Evolutionary conservation across 2,797 vertebrate species (phyloP).

Genomic region (Tenualosa thibaudeaui): DNA sequence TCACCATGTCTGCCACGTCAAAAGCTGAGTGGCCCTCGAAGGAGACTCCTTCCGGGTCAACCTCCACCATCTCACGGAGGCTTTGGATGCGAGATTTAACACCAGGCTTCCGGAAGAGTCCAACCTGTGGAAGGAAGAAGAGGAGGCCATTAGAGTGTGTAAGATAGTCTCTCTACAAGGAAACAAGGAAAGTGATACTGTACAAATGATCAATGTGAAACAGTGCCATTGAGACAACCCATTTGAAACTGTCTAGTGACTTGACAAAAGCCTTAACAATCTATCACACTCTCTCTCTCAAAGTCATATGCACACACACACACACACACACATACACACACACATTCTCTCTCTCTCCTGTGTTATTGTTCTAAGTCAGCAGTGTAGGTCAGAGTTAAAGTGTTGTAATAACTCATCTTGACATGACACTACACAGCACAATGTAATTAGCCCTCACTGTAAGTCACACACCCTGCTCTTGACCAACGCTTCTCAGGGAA

Average conservation of each 20-base stretch:
- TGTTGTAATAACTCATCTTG: constrained; percentile 1
- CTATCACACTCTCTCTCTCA: not conserved
- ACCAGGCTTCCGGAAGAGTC: constrained; percentile 86
- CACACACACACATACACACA: constrained; percentile 5
- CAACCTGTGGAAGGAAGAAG: constrained; percentile 69
- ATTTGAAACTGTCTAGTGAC: not conserved
- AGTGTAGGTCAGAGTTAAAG: not conserved
- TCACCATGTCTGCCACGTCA: constrained; percentile 89
- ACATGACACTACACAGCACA: not conserved
- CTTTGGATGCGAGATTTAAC: constrained; percentile 86
- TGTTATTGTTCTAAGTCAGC: not conserved
- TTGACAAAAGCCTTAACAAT: not conserved
- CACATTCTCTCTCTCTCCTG: not conserved
- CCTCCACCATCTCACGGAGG: constrained; percentile 85
- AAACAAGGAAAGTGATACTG: not conserved
- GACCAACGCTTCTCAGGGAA: not conserved
- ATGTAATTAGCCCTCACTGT: not conserved
- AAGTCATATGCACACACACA: not conserved
- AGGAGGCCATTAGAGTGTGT: not conserved
- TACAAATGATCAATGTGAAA: not conserved
- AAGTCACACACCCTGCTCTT: not conserved
- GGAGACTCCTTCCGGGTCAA: constrained; percentile 67
- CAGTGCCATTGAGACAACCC: no score
- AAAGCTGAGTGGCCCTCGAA: constrained; percentile 84
- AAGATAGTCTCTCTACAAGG: no score